These are phyloP conservation scores for Liparis tanakae DNA, from an alignment of 2,797 vertebrate species.

Conservation along the genomic window DNA sequence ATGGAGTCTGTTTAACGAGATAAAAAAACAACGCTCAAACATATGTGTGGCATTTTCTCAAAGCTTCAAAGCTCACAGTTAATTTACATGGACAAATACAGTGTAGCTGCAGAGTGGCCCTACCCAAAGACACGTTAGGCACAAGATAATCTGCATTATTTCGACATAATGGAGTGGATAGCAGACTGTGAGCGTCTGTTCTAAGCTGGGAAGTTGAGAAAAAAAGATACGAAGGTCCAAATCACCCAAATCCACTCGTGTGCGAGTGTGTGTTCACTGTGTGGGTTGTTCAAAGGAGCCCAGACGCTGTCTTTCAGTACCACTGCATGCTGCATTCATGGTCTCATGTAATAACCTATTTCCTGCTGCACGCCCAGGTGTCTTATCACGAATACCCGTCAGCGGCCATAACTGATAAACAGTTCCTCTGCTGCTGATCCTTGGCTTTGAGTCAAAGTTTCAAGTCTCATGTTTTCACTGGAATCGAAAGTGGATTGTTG, in stretches of 20 bases:
- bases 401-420: background rate
- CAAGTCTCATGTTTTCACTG: conserved; percentile 29
- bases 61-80: background rate
- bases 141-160: too few relatives aligned
- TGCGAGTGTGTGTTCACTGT: too few relatives aligned
- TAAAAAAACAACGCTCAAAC: background rate
- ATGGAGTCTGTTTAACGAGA: background rate
- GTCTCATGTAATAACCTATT: background rate
- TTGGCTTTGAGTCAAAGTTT: background rate
- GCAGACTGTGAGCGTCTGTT: too few relatives aligned
- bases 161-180: too few relatives aligned
- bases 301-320: too few relatives aligned
- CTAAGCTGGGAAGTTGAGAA: too few relatives aligned
- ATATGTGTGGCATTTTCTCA: background rate
- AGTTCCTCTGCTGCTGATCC: background rate
- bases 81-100: background rate
- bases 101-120: background rate
- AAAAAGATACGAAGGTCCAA: too few relatives aligned
- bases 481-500: background rate
- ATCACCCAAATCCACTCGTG: too few relatives aligned
- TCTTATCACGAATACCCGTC: background rate
- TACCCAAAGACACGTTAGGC: background rate
- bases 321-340: too few relatives aligned
- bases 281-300: too few relatives aligned
- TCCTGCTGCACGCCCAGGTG: background rate